Evolutionary conservation across 2,888 invertebrate genomes (phyloP).

Genomic region (Epinotia brunnichana): DNA sequence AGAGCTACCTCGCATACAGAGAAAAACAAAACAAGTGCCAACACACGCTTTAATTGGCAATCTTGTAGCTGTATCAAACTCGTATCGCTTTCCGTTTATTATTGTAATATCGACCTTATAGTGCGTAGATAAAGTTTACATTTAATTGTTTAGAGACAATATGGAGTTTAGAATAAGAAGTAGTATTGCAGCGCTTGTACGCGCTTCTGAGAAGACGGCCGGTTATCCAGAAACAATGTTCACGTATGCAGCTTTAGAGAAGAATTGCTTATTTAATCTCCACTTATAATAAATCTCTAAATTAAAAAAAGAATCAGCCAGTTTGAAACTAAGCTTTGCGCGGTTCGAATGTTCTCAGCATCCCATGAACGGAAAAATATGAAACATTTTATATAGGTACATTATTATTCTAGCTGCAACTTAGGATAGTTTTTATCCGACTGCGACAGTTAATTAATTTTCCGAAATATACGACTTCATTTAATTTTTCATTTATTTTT

Average conservation of each 20-base stretch:
- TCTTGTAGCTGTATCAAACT: conserved; percentile 28
- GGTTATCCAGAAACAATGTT: conserved; percentile 40
- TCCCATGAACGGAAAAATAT: too few species aligned
- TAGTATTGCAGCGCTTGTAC: conserved; percentile 53
- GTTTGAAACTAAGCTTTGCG: too few species aligned
- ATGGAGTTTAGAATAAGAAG: conserved; percentile 9
- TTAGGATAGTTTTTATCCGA: too few species aligned
- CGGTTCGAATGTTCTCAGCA: too few species aligned
- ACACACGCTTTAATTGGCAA: conserved; percentile 67
- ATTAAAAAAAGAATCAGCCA: too few species aligned
- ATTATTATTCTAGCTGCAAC: too few species aligned
- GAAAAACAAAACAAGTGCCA: conserved; percentile 59
- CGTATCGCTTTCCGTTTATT: conserved; percentile 43
- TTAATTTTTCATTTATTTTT: too few species aligned
- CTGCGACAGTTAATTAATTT: too few species aligned
- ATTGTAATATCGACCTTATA: conserved; percentile 3
- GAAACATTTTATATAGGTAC: too few species aligned
- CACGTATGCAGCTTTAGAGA: conserved; percentile 27
- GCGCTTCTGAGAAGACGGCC: conserved; percentile 60
- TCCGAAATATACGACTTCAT: too few species aligned
- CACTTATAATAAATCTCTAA: too few species aligned
- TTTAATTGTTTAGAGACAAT: not conserved
- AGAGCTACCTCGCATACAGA: conserved; percentile 59
- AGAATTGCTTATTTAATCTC: conserved; percentile 37
- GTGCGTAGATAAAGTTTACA: conserved; percentile 7